Evolutionary conservation across 1,140 invertebrate genomes (phyloP), one percentile per base, ranked within the genome.

Genomic region (Drosophila yakuba): DNA sequence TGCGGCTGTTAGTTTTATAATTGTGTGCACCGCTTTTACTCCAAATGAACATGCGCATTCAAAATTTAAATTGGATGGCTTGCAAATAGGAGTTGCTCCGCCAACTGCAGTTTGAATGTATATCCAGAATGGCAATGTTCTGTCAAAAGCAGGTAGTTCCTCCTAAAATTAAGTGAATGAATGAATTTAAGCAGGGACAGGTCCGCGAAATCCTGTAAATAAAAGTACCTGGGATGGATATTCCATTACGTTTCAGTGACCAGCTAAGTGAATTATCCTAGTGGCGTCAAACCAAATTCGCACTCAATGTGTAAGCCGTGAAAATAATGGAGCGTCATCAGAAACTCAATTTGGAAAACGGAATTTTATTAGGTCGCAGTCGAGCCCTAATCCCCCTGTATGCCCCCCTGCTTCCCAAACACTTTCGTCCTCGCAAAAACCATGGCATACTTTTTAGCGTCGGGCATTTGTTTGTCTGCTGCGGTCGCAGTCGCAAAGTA

Each of bases 401-500:
- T 17, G 17, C 1, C 8, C n/a, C 15, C 7, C 10, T 7, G 4
- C 10, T 44, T 11, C 4, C 12, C 45, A 15, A 1, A n/a, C 48
- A 2, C n/a, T 8, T 17, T 28, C 32, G n/a, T 7, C 39, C 12
- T 14, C 14, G 14, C 28, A 41, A 52, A 41, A 60, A 60, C 59
- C 59, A 44, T 75, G 44, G 78, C 78, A 60, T 67, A 86, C 68
- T 78, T 86, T 81, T 56, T 43, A 45, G 64, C 23, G 59, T 35
- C 57, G 38, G 44, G 54, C 50, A 62, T 71, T 72, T 82, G 69
- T 75, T 63, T 68, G 73, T 77, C 69, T 56, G 41, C 36, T 77
- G 77, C 44, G 77, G 77, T 74, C 77, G 48, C 45, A 67, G 79
- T 66, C 59, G 63, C 77, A 61, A 80, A 82, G 63, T 78, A 69